These are phyloP conservation scores for Polyodon spathula DNA, from an alignment of 2,113 vertebrate genomes.

Conservation along the genomic window DNA sequence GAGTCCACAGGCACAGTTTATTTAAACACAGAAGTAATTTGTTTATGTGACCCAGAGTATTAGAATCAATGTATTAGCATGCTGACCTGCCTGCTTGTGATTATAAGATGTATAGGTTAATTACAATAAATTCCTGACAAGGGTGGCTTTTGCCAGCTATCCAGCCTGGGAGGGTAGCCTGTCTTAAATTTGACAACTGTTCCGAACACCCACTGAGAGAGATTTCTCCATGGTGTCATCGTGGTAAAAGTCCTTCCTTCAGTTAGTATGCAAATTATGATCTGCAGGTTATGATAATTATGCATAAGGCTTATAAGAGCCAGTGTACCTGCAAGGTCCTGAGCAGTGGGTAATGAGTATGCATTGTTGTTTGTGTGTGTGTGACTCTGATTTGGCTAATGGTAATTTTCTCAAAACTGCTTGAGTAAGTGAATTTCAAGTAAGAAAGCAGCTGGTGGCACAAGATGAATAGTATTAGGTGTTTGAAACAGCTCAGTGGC, in stretches of 20 bases:
- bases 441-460: background rate
- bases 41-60: slow-evolving; percentile 11
- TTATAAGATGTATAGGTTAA: slow-evolving; percentile 40
- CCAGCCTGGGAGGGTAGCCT: slow-evolving; percentile 23
- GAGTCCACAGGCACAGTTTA: background rate
- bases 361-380: background rate
- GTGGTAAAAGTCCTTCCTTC: slow-evolving; percentile 9
- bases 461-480: too few relatives aligned
- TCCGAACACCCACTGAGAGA: slow-evolving; percentile 13
- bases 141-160: slow-evolving; percentile 35
- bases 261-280: slow-evolving; percentile 21
- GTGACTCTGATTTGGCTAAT: background rate
- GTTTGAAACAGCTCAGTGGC: too few relatives aligned
- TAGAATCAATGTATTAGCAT: slow-evolving; percentile 26
- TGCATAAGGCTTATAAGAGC: background rate
- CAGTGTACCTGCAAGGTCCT: slow-evolving; percentile 5
- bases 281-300: slow-evolving; percentile 16
- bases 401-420: background rate
- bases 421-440: background rate
- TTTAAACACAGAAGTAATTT: slow-evolving; percentile 2
- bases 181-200: slow-evolving; percentile 25
- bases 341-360: background rate
- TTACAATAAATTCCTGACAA: slow-evolving; percentile 38
- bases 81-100: slow-evolving; percentile 27
- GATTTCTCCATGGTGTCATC: slow-evolving; percentile 20